These are phyloP conservation scores for Troglohyphantes excavatus DNA, from an alignment of 2,888 invertebrate genomes.

Conservation along the genomic window DNA sequence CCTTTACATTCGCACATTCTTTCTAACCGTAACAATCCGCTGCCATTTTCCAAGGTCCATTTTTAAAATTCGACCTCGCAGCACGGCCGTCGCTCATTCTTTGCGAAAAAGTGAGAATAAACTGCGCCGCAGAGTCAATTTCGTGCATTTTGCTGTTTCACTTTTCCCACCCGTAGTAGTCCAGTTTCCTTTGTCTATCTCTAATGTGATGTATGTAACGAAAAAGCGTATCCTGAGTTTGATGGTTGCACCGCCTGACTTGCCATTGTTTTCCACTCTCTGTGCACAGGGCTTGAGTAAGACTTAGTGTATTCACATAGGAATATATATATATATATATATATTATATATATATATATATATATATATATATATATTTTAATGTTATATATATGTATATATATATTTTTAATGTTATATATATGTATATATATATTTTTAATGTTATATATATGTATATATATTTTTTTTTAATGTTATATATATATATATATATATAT, in stretches of 20 bases:
- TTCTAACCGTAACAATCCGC: neutral
- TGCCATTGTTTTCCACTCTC: neutral
- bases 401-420: too few species aligned
- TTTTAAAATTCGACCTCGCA: conserved; percentile 21
- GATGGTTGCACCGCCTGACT: neutral
- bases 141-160: neutral
- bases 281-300: neutral
- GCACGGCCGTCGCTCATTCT: neutral
- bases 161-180: neutral
- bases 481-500: too few species aligned
- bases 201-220: neutral
- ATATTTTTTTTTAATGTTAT: too few species aligned
- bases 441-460: too few species aligned
- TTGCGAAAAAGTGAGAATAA: neutral
- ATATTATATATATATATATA: too few species aligned
- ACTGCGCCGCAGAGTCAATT: neutral
- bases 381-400: too few species aligned
- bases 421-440: too few species aligned
- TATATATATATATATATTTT: too few species aligned
- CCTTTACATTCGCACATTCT: neutral
- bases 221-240: conserved; percentile 1
- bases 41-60: conserved; percentile 12
- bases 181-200: neutral
- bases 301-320: too few species aligned
- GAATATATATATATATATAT: too few species aligned